Evolutionary conservation across 2,797 vertebrate genomes (phyloP), one percentile per base, ranked within the genome.

Genomic region (Steatocranus sp.): DNA sequence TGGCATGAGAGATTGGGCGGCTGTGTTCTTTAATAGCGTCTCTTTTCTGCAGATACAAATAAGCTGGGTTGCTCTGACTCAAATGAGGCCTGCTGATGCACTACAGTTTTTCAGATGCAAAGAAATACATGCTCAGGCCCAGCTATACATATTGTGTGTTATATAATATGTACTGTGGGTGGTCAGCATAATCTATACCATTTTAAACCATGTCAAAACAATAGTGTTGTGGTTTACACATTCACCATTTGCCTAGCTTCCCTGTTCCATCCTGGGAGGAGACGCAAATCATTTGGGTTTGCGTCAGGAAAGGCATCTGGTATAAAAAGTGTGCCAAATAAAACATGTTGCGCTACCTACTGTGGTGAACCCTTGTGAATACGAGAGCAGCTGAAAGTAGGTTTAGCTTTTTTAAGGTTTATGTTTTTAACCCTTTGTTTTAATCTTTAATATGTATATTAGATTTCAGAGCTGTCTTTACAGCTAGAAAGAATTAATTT

Each of bases 1-100:
- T 30, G 8, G 12, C 58, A 15, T 83, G 30, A 49, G 43, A 73
- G 25, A 66, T 36, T 34, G 1, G 2, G 36, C n/a, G 12, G 8
- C 50, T 74, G 43, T 82, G 23, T 78, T 89, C 58, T 87, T 91
- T 81, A 86, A 76, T 77, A 83, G 77, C 4, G 49, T 77, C 63
- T 11, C 79, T 56, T 85, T 89, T 86, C 86, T 81, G 86, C 48
- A 51, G 68, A 51, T 76, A 50, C 9, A 25, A 78, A 79, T 79
- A 84, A 89, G 54, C 56, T 43, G 82, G n/a, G 61, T 56, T 73
- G 53, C 63, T 7, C 5, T 23, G 41, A 18, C 36, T 88, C 76
- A 56, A 30, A 73, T n/a, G 41, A 73, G n/a, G 20, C 63, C 20
- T 68, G 63, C 12, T 41, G 14, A 41, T 25, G 63, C 38, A 25